These are phyloP conservation scores for Kryptopterus vitreolus DNA, from an alignment of 2,797 vertebrate genomes.

Conservation along the genomic window DNA sequence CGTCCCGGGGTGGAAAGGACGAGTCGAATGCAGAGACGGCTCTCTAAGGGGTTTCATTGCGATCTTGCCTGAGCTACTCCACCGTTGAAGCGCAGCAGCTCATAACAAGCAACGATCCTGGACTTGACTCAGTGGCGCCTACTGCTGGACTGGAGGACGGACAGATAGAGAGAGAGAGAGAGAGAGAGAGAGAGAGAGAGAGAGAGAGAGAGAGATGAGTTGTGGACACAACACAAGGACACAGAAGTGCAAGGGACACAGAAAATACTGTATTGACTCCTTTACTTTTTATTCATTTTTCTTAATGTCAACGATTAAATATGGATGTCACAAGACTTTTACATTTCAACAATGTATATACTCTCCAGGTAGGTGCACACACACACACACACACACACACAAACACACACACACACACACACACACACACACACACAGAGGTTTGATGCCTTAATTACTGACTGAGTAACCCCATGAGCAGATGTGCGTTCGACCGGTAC, in stretches of 20 bases:
- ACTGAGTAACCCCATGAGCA: background rate
- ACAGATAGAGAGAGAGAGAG: too few species aligned
- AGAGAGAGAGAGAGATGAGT: slow-evolving; percentile 5
- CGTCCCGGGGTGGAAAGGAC: background rate
- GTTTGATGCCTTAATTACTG: background rate
- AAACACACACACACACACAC: too few species aligned
- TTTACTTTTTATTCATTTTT: background rate
- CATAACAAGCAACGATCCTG: background rate
- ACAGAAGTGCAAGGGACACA: background rate
- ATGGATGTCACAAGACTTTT: background rate
- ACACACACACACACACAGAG: too few species aligned
- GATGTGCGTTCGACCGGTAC: background rate
- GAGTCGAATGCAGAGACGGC: slow-evolving; percentile 17
- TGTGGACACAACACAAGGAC: too few species aligned
- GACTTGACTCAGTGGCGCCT: slow-evolving; percentile 9
- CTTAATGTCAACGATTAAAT: background rate
- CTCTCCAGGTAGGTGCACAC: too few species aligned
- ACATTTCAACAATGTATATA: too few species aligned
- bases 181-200: too few species aligned
- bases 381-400: too few species aligned
- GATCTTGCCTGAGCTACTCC: background rate
- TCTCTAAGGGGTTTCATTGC: slow-evolving; percentile 6
- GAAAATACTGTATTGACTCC: background rate
- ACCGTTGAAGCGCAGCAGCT: slow-evolving; percentile 18
- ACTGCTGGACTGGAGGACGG: slow-evolving; percentile 22